Evolutionary conservation across 2,888 invertebrate species (phyloP).

Genomic region (Pseudococcus jackbeardsleyi): DNA sequence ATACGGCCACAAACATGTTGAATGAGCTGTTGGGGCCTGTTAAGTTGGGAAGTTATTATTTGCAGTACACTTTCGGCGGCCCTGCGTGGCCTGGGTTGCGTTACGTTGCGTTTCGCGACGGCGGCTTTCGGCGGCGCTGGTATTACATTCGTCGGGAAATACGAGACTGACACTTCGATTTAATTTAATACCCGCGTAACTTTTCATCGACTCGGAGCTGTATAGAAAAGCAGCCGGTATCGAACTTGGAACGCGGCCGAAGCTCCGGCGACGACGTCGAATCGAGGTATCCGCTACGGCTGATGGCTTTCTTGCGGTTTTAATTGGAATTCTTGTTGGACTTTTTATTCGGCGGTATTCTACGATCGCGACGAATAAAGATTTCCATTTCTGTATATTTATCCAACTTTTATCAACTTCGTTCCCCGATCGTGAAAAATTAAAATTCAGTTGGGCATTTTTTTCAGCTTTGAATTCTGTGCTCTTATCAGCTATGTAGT

Average conservation of each 20-base stretch:
- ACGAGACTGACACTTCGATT: conserved; percentile 47
- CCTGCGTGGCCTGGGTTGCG: not conserved
- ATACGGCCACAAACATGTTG: conserved; percentile 63
- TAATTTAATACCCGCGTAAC: conserved; percentile 46
- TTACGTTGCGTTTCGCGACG: not conserved
- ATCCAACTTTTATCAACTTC: too few relatives aligned
- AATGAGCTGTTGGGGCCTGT: conserved; percentile 59
- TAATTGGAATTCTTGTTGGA: conserved; percentile 2
- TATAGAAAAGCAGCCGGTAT: not conserved
- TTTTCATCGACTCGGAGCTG: not conserved
- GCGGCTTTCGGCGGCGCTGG: not conserved
- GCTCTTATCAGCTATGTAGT: too few relatives aligned
- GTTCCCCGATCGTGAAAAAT: too few relatives aligned
- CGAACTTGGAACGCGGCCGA: not conserved
- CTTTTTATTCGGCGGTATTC: not conserved
- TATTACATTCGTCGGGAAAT: not conserved
- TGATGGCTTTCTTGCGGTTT: not conserved
- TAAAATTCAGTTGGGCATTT: too few relatives aligned
- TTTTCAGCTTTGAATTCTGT: too few relatives aligned
- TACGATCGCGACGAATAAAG: too few relatives aligned
- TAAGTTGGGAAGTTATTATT: conserved; percentile 43
- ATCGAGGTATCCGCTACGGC: not conserved
- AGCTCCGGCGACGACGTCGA: not conserved
- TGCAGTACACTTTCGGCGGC: conserved; percentile 31
- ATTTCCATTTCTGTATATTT: too few relatives aligned